Evolutionary conservation across 2,797 vertebrate genomes (phyloP).

Genomic region (Rhabdophis nuchalis): DNA sequence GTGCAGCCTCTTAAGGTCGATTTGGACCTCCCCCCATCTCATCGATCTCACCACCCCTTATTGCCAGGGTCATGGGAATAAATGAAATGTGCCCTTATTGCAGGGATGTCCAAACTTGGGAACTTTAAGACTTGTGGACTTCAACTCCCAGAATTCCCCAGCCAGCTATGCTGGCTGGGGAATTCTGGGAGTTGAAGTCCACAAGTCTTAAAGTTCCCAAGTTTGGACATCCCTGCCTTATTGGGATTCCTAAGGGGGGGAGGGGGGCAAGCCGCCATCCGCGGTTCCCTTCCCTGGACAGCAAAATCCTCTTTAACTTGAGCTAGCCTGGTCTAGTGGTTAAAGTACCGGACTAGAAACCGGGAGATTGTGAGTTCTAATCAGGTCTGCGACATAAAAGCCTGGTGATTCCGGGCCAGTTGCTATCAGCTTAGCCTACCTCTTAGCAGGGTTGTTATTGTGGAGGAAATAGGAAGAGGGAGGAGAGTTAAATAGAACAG

Average conservation of each 20-base stretch:
- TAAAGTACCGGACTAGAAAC: background rate
- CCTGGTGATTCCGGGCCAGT: background rate
- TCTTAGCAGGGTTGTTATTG: background rate
- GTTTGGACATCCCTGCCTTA: no score
- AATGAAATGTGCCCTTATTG: no score
- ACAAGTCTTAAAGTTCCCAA: no score
- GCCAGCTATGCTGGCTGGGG: no score
- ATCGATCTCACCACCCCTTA: no score
- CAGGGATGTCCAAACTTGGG: no score
- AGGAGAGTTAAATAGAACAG: no score
- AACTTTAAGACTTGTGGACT: no score
- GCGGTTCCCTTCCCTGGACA: background rate
- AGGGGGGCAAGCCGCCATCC: background rate
- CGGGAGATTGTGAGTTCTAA: background rate
- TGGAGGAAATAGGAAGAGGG: background rate
- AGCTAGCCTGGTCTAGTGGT: background rate
- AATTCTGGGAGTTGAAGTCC: no score
- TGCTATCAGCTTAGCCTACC: background rate
- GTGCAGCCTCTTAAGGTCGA: no score
- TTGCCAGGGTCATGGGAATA: background rate
- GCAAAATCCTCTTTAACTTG: background rate
- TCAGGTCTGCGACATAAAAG: background rate
- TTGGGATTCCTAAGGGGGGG: background rate
- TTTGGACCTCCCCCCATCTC: no score
- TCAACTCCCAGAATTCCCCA: no score